Percentiles rank a stretch among this genome's conserved stretches.
Evolutionary conservation across 2,888 invertebrate genomes (phyloP).

Genomic region (Nemapogon koenigi): DNA sequence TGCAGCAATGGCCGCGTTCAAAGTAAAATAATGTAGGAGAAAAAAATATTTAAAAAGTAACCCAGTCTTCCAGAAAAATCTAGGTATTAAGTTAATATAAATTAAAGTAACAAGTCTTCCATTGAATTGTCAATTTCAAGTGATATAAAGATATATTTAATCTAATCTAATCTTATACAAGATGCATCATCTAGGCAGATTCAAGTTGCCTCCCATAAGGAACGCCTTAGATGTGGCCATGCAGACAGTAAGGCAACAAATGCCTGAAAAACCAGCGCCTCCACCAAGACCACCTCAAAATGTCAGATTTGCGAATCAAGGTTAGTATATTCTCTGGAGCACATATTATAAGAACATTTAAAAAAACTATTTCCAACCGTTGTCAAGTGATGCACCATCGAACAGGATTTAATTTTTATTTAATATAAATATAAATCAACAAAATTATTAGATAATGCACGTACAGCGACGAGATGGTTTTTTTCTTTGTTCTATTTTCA

Average conservation of each 20-base stretch:
- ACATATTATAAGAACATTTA: too few relatives aligned
- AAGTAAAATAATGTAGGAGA: conserved; percentile 28
- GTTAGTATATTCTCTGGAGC: conserved; percentile 27
- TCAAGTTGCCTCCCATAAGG: conserved; percentile 74
- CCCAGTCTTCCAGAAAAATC: conserved; percentile 48
- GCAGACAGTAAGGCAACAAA: conserved; percentile 80
- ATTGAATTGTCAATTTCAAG: not conserved
- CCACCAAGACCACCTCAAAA: conserved; percentile 56
- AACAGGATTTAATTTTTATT: too few relatives aligned
- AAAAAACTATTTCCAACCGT: too few relatives aligned
- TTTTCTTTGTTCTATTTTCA: too few relatives aligned
- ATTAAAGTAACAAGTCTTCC: conserved; percentile 4
- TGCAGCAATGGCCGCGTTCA: too few relatives aligned
- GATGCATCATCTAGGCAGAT: conserved; percentile 54
- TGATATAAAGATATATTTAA: not conserved
- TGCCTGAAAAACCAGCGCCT: conserved; percentile 71
- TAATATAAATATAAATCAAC: too few relatives aligned
- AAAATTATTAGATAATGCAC: too few relatives aligned
- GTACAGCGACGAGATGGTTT: too few relatives aligned
- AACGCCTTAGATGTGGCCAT: conserved; percentile 83
- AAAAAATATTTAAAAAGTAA: too few relatives aligned
- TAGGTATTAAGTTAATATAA: conserved; percentile 3
- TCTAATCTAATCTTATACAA: conserved; percentile 18
- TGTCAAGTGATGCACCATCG: too few relatives aligned
- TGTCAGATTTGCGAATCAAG: conserved; percentile 59